These are phyloP conservation scores for Chaetodon trifascialis DNA, from an alignment of 2,113 vertebrate species.

Conservation along the genomic window DNA sequence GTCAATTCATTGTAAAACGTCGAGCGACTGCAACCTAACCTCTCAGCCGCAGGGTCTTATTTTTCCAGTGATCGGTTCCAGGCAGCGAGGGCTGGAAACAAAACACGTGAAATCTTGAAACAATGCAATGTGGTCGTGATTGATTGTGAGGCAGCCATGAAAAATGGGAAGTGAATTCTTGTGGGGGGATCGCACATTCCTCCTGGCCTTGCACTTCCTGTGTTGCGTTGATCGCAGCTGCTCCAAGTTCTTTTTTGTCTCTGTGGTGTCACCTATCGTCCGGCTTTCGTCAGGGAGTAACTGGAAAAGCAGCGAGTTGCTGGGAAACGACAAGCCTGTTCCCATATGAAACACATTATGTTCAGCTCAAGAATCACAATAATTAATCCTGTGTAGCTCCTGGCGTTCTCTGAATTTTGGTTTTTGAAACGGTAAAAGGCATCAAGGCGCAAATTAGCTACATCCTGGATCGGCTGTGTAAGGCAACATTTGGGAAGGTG, in stretches of 20 bases:
- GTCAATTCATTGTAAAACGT: constrained; percentile 55
- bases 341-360: constrained; percentile 45
- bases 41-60: constrained; percentile 38
- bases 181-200: constrained; percentile 43
- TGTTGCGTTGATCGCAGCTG: not conserved
- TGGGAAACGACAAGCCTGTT: not conserved
- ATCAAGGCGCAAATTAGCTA: not conserved
- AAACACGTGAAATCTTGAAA: constrained; percentile 23
- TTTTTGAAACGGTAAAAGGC: not conserved
- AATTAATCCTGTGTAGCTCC: constrained; percentile 15
- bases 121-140: constrained; percentile 50
- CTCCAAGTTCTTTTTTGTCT: constrained; percentile 26
- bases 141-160: constrained; percentile 46
- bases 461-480: not conserved
- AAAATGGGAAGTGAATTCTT: constrained; percentile 49
- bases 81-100: constrained; percentile 4
- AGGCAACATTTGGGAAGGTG: constrained; percentile 17
- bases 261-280: constrained; percentile 21
- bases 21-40: constrained; percentile 16
- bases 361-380: constrained; percentile 17
- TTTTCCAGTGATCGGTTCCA: constrained; percentile 59
- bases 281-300: constrained; percentile 1
- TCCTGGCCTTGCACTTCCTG: constrained; percentile 9
- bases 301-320: not conserved
- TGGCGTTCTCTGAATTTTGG: not conserved